Base-by-base conservation (phyloP, 2,113 vertebrate genomes). In the Pampusana beccarii region DNA sequence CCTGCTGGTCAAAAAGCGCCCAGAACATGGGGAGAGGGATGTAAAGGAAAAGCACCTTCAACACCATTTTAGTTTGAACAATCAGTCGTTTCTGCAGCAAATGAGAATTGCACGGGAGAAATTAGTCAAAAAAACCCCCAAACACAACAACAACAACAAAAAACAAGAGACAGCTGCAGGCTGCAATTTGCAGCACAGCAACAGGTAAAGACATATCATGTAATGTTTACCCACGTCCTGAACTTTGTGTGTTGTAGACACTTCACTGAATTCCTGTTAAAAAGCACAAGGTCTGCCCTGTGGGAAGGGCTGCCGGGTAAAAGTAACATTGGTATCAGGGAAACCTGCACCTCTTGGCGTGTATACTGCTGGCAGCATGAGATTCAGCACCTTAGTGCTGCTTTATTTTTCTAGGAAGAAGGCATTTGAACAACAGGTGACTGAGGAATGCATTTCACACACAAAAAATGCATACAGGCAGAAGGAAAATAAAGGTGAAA, bases 1-100 rank as follows among this genome's bases (percentile, higher is more conserved):
- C 99, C 99, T 99, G 99, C 91, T 99, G 99, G 96, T 99, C 99
- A 96, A 99, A 99, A 33, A 99, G 95, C 0, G 99, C 99, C 99
- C 99, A 99, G 97, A 99, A 99, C 99, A 99, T 99, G 3, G 99
- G 99, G 7, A 99, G 98, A 8, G 99, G 99, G 31, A 99, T 99
- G 62, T 99, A 99, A 69, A 99, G 98, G 95, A 99, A 99, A 69
- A 99, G 95, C 51, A 99, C 99, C 92, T 93, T 99, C 78, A 99
- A 58, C 25, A 99, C 99, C 99, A 99, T 99, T 98, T 99, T 99
- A 53, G 98, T 98, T 88, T 99, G 99, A 74, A 97, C 91, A 93
- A 99, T 99, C 66, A 99, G 98, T 56, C 96, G 98, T 98, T 99
- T 99, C 99, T 99, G 92, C 10, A 97, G 70, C 57, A 57, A 93